Base-by-base conservation (phyloP, 2,888 invertebrate genomes). In the Tinea trinotella region DNA sequence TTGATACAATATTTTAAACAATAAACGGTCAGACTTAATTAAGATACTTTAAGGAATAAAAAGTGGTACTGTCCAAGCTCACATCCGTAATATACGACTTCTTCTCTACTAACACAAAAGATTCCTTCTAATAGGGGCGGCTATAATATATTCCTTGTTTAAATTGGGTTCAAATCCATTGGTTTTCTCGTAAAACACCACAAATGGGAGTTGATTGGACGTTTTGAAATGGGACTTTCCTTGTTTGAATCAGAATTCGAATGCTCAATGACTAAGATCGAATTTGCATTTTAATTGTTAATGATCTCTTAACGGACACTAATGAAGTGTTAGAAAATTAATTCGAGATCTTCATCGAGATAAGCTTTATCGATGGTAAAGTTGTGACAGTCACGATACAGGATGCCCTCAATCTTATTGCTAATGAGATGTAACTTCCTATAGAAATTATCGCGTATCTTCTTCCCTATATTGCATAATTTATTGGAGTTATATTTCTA, bases 281-380 rank as follows among this genome's bases (percentile, higher is more conserved):
- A 70, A 81, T 83, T 82, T 82, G 81, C 83, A 83, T 84, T 77
- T 77, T 60, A 69, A 72, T 72, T 74, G 74, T 79, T 70, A 75
- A 76, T 67, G 67, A 65, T 68, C 66, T 68, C 65, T 61, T 61
- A 63, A 61, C 61, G 58, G 70, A 74, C 79, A 70, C 76, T 84
- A 82, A 83, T 82, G 77, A 81, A 76, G 83, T 83, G 83, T 80
- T 75, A 75, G 71, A 60, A 65, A 76, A 81, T 82, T 81, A 82
- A 83, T 82, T 66, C 69, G 62, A 73, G 83, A 83, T 82, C 65
- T 68, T 62, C 56, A 59, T 59, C 57, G 59, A 68, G 78, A 80
- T 81, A 78, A 61, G 62, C 74, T 73, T 76, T 81, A 63, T 64
- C 59, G 59, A 61, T 69, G 68, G 74, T 71, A 17, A 46, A 64